Base-by-base conservation (phyloP, 2,113 vertebrate genomes). In the Myotis davidii region DNA sequence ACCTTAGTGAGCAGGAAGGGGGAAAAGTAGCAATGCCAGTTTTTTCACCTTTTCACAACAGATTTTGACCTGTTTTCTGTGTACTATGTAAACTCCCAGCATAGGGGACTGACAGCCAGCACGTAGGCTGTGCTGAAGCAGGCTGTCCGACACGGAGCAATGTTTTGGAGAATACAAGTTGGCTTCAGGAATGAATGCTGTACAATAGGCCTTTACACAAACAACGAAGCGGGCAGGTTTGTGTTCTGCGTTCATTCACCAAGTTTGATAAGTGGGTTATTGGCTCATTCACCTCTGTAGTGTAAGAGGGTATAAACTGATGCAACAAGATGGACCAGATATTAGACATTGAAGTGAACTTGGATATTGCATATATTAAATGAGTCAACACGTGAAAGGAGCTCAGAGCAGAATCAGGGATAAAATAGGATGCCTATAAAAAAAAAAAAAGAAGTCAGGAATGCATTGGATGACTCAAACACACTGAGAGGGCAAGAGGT, bases 91-190 rank as follows among this genome's bases (percentile, higher is more conserved):
- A 88, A 82, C 52, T 50, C 34, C 59, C 17, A 73, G 52, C 6
- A 6, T 6, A 48, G n/a, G 21, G 29, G 79, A 45, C 76, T 95
- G 88, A 86, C 16, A 70, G 39, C 45, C 45, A 67, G 42, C 77
- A 83, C 6, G 32, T 82, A 91, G 83, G 69, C 95, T 94, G 2
- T 32, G 11, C 54, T 73, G 48, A 78, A 61, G 73, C 29, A 48
- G 23, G 45, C 54, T 93, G 56, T 52, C 18, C 42, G 11, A 20
- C 79, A 72, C 4, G 2, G 32, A 88, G 42, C 76, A 34, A 9
- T 64, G 65, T 76, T 95, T 84, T 87, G 65, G 85, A 90, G 90
- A 94, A 92, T 12, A 92, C 76, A 90, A 34, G 6, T 27, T 87
- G 81, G 37, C 65, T 65, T 29, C 17, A 21, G 17, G n/a, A 45